Base-by-base conservation (phyloP, 2,113 vertebrate genomes). In the Anarhynchus alexandrinus region DNA sequence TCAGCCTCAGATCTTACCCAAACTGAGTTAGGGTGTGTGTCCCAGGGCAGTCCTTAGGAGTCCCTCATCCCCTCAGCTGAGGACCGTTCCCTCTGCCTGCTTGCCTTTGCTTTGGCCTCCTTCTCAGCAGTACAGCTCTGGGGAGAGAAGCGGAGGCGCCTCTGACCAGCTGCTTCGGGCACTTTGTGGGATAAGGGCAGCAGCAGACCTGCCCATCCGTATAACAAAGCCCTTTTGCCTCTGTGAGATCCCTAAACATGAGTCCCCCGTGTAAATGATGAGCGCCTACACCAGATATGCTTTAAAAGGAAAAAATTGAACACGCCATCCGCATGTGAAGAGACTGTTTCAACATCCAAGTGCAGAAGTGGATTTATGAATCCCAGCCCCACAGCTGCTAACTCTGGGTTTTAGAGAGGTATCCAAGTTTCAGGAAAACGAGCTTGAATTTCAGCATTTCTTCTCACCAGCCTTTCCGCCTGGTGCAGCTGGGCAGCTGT, bases 261-360 rank as follows among this genome's bases (percentile, higher is more conserved):
- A 59, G 21, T 34, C 10, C 11, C 6, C 47, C 59, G 5, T 12
- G 52, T 40, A 52, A 83, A 42, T 6, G 9, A 32, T 26, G 27
- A 52, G 11, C 25, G 59, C 6, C 12, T 40, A 13, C n/a, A 10
- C 8, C 30, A 93, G 52, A 18, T 34, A 6, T 0, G 2, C 18
- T 47, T 86, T 57, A 64, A 83, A 65, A 64, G 11, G 25, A 32
- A 59, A 47, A 23, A 47, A 12, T 0, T 5, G 2, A 32, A 29
- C 7, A 8, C 6, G 10, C 23, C 6, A 34, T 32, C 7, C 0
- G 1, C 54, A 51, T 1, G 7, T 6, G 10, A 72, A 92, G 22
- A 55, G 27, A 8, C 11, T 58, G 27, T 61, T 81, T 59, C 42
- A 23, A 69, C 15, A 40, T 29, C 12, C 11, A 22, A 57, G 5